phyloP scores from a whole-genome alignment of 2,797 vertebrate species.

The Agapornis canus region DNA sequence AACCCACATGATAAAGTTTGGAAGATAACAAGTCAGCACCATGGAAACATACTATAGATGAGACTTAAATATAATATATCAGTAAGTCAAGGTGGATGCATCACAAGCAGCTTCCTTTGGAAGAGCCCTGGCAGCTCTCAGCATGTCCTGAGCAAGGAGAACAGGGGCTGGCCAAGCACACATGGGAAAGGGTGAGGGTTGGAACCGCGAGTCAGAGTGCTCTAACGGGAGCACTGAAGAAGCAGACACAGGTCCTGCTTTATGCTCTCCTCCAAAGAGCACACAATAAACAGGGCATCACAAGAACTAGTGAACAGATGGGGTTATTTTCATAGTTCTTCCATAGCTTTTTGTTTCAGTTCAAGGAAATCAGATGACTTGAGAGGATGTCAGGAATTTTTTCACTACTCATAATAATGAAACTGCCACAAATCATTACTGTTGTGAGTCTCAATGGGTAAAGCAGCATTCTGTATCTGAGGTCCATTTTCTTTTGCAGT shows the following conservation, averaged over 20 bases:
- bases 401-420: neutral
- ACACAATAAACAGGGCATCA: neutral
- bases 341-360: slow-evolving; percentile 4
- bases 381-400: neutral
- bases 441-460: neutral
- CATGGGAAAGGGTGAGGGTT: neutral
- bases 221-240: neutral
- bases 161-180: neutral
- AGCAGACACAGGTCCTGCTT: neutral
- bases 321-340: slow-evolving; percentile 12
- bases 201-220: accelerated
- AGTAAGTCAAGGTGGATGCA: slow-evolving; percentile 13
- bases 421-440: neutral
- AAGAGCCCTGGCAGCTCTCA: neutral
- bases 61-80: neutral
- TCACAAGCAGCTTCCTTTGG: neutral
- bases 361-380: neutral
- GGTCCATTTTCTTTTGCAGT: neutral
- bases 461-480: neutral
- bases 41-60: slow-evolving; percentile 50
- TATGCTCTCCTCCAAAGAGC: neutral
- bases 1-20: neutral
- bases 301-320: neutral
- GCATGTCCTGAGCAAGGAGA: neutral
- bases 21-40: slow-evolving; percentile 50